Evolutionary conservation across 2,797 vertebrate species (phyloP).

Genomic region (Helarctos malayanus): DNA sequence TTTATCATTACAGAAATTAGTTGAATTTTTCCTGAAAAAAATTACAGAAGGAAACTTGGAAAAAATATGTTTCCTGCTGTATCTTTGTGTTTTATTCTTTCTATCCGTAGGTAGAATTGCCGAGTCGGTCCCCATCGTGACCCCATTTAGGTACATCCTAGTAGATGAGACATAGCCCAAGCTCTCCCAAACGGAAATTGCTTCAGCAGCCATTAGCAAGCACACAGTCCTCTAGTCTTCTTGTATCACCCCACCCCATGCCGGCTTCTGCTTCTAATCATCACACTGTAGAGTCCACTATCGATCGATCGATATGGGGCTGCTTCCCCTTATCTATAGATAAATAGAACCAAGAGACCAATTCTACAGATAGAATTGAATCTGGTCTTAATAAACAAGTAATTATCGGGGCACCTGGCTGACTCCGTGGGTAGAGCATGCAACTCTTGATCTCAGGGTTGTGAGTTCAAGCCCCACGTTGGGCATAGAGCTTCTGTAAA

Average conservation of each 20-base stretch:
- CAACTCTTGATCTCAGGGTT: neutral
- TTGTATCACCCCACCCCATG: neutral
- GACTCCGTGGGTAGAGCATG: neutral
- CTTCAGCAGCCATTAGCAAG: neutral
- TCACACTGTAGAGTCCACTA: neutral
- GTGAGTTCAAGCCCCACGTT: neutral
- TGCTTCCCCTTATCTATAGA: constrained; percentile 1
- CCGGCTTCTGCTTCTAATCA: constrained; percentile 9
- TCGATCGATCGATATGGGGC: neutral
- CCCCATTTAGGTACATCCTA: neutral
- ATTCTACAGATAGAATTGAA: neutral
- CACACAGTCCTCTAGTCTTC: neutral
- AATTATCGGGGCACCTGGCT: neutral
- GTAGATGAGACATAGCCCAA: neutral
- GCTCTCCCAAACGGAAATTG: constrained; percentile 7
- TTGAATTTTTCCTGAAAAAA: constrained; percentile 33
- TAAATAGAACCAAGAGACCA: neutral
- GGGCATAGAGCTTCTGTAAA: neutral
- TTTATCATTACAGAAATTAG: neutral
- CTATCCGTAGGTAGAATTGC: neutral
- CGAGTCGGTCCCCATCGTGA: neutral
- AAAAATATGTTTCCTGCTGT: neutral
- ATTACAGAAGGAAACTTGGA: neutral
- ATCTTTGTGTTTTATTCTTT: constrained; percentile 24
- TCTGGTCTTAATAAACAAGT: constrained; percentile 33